Percentiles rank a stretch among this genome's conserved stretches.
phyloP scores from a whole-genome alignment of 2,797 vertebrate genomes.

The Acrocephalus scirpaceus region DNA sequence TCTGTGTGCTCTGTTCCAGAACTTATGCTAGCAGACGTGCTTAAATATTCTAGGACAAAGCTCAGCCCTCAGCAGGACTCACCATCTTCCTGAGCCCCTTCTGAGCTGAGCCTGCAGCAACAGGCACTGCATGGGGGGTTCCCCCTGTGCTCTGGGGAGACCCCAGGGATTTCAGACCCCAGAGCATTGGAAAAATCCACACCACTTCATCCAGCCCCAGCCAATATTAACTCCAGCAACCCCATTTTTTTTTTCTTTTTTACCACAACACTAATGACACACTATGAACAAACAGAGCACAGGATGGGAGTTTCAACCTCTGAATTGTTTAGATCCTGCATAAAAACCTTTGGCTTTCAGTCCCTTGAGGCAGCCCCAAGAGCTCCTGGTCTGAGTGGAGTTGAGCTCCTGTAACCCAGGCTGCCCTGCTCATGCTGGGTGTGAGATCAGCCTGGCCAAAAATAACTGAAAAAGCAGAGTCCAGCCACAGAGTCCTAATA shows the following conservation, averaged over 20 bases:
- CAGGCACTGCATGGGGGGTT: fast-evolving
- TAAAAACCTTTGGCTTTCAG: not conserved
- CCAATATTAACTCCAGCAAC: not conserved
- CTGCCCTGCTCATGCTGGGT: not conserved
- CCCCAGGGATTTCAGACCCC: not conserved
- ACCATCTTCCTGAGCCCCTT: not conserved
- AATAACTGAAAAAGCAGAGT: not conserved
- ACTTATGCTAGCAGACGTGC: not conserved
- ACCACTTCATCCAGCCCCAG: not conserved
- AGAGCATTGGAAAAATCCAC: not conserved
- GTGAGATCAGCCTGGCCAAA: not conserved
- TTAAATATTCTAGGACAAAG: not conserved
- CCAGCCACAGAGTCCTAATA: not conserved
- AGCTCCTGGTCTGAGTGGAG: not conserved
- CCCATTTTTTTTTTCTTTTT: not conserved
- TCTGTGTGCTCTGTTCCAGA: not conserved
- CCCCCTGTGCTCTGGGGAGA: not conserved
- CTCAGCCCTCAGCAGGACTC: not conserved
- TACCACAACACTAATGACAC: not conserved
- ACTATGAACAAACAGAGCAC: not conserved
- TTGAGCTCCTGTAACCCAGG: not conserved
- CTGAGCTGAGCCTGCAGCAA: not conserved
- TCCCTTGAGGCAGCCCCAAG: not conserved
- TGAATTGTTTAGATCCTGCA: not conserved
- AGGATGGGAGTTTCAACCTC: not conserved